These are phyloP conservation scores for Perizoma flavofasciatum DNA, from an alignment of 2,888 invertebrate species.

Conservation along the genomic window DNA sequence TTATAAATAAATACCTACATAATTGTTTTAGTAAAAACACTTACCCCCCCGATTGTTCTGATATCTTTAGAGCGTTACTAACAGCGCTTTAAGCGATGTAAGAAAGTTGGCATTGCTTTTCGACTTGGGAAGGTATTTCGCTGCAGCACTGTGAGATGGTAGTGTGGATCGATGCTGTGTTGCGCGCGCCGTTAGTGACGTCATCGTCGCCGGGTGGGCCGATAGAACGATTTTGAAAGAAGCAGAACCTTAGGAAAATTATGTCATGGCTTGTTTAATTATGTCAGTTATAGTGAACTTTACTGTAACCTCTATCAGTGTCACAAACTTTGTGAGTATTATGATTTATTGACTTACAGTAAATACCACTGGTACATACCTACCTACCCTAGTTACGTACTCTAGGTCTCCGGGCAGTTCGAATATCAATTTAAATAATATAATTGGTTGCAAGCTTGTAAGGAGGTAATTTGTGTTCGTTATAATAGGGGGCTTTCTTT, in stretches of 20 bases:
- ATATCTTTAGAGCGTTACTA: background rate
- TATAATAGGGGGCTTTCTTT: too few relatives aligned
- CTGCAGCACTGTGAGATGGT: constrained; percentile 66
- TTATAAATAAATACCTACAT: too few relatives aligned
- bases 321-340: background rate
- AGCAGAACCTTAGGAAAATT: constrained; percentile 29
- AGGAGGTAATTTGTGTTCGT: background rate
- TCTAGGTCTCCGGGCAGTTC: too few relatives aligned
- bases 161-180: constrained; percentile 67
- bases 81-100: constrained; percentile 20
- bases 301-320: constrained; percentile 1
- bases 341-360: too few relatives aligned
- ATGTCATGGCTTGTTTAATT: constrained; percentile 15
- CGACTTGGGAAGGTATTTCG: constrained; percentile 49
- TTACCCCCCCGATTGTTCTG: background rate
- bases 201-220: constrained; percentile 71
- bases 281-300: constrained; percentile 1
- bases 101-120: constrained; percentile 20
- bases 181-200: constrained; percentile 79
- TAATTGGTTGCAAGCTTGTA: background rate
- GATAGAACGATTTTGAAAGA: constrained; percentile 58
- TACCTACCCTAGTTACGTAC: too few relatives aligned
- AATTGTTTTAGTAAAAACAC: too few relatives aligned
- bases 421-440: too few relatives aligned
- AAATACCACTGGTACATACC: too few relatives aligned